Evolutionary conservation across 2,888 invertebrate genomes (phyloP), one percentile per base, ranked within the genome.

Genomic region (Ptilodon capucinus): DNA sequence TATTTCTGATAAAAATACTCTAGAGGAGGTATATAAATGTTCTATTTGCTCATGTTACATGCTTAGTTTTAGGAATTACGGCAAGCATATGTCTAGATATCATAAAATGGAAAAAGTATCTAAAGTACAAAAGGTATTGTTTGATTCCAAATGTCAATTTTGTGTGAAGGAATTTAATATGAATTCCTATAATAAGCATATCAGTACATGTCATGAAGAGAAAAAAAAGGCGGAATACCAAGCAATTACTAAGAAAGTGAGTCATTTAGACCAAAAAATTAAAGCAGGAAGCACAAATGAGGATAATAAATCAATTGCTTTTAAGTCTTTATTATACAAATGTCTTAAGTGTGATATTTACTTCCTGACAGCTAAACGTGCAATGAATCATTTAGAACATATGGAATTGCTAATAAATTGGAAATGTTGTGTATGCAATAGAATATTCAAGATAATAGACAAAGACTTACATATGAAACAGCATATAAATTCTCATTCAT

Each of bases 301-400:
- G n/a, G 19, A n/a, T 5, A 11, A 18, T 9, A 46, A 50, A 23
- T 19, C 39, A 2, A 55, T 60, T 51, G 66, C 73, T 14, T 62
- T 75, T 38, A 74, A 81, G 62, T 75, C 73, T 23, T 64, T 71
- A 43, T 42, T 86, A 30, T 86, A 76, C 54, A 78, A 79, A 71
- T 87, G 87, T 57, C 51, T 55, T 45, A 74, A 77, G 63, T 87
- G 87, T 66, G 72, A 81, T 49, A 61, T 84, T 36, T 71, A 74
- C 54, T 87, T 87, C 67, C 54, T 86, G 42, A 74, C 79, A 36
- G 69, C 74, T 17, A 57, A 68, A 48, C 43, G 64, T 44, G 82
- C 82, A 25, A 61, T 51, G 18, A 64, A 74, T 36, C 87, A 87
- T 60, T 48, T 49, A 30, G 59, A 73, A 44, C 87, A 86, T 47